Base-by-base conservation (phyloP, 1,140 invertebrate genomes). In the Diprion similis region DNA sequence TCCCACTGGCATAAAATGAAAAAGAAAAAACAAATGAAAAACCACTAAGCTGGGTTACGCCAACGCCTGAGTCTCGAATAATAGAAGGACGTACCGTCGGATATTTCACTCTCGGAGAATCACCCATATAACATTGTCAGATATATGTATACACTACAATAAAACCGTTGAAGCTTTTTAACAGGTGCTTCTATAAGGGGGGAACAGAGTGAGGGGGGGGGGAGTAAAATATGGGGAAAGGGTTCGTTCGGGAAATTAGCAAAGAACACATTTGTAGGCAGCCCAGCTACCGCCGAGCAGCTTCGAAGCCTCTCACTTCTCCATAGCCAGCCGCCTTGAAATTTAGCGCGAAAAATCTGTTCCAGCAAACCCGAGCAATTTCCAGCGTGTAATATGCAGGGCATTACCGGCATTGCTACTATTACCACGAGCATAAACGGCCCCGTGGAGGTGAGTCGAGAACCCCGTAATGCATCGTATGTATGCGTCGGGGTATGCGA, bases 401-500 rank as follows among this genome's bases (percentile, higher is more conserved):
- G 73, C 73, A 77, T 74, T 76, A 74, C 71, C 51, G 72, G 70
- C 64, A 78, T 77, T 76, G 74, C 67, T 48, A 66, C 64, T 69
- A 66, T 70, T 59, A 45, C 64, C 64, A 18, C 71, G 7, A 46
- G 51, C n/a, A 59, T 59, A 59, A 59, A 59, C 51, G 51, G 11
- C 11, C n/a, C 51, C n/a, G n/a, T 17, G 7, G 51, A 17, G 51
- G 51, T 59, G 11, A 59, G n/a, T 4, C 2, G 51, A 15, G 51
- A 59, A 17, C 11, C n/a, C 11, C 67, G 70, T 83, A 83, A 83
- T 84, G 77, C 76, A 78, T 83, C 80, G 81, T 84, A 82, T 84
- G 75, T 83, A 82, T 83, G 82, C 81, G 78, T 70, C 47, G 71
- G 74, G 75, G 72, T 76, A 78, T 79, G 77, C 77, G 59, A 64